Base-by-base conservation (phyloP, 2,113 vertebrate genomes). In the Nansenia antarctica region DNA sequence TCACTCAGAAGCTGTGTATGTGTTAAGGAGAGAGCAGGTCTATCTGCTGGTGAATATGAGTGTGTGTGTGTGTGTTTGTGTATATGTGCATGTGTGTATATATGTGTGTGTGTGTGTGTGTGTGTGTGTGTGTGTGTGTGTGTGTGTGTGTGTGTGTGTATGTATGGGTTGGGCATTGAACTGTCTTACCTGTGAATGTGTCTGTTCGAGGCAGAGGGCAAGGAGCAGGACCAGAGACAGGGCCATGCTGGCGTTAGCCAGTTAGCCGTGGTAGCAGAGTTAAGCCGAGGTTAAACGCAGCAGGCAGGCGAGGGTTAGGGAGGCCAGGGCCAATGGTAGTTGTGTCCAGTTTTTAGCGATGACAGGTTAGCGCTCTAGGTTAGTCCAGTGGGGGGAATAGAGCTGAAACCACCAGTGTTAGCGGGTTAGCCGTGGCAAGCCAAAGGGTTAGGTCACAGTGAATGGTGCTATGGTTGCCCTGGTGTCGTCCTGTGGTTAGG, bases 121-220 rank as follows among this genome's bases (percentile, higher is more conserved):
- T n/a, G n/a, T n/a, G n/a, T n/a, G n/a, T n/a, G n/a, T n/a, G n/a
- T n/a, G n/a, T n/a, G n/a, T n/a, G n/a, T n/a, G n/a, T n/a, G n/a
- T n/a, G n/a, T n/a, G n/a, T n/a, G n/a, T n/a, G n/a, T n/a, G n/a
- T n/a, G 26, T 52, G 29, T 53, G 63, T 53, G 64, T 24, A 27
- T 53, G 45, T 15, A 2, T 37, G 35, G 5, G n/a, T n/a, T n/a
- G n/a, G n/a, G n/a, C n/a, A n/a, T n/a, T n/a, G 37, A 35, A 1
- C 14, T 34, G 37, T 73, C 89, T 85, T 90, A 93, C 92, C 92
- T 90, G 84, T 65, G 79, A 70, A 27, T 39, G 59, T 24, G 58
- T 5, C 53, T 79, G 72, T 73, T 53, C 74, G 18, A 77, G 35
- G 69, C 31, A 86, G 71, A 88, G 63, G 31, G 68, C 54, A 24